phyloP scores from a whole-genome alignment of 2,888 invertebrate species.

The Dioctria linearis region DNA sequence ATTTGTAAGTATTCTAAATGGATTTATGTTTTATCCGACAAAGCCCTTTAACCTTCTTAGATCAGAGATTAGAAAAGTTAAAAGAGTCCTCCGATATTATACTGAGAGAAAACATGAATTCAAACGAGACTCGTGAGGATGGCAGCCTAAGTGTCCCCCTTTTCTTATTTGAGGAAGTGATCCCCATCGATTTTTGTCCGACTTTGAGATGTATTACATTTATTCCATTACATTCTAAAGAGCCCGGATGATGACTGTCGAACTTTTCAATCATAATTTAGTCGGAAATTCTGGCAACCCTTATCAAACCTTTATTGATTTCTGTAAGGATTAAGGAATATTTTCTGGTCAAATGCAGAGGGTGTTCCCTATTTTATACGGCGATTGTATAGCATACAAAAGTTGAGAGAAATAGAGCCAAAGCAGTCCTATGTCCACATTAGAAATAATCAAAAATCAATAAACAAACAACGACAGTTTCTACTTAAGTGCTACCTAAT shows the following conservation, averaged over 20 bases:
- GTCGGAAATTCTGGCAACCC: slow-evolving; percentile 15
- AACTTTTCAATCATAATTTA: slow-evolving; percentile 49
- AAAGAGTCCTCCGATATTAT: slow-evolving; percentile 27
- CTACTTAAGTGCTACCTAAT: neutral
- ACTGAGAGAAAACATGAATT: neutral
- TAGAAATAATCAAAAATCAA: slow-evolving; percentile 1
- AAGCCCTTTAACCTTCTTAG: slow-evolving; percentile 29
- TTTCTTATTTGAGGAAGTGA: neutral
- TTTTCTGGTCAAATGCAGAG: neutral
- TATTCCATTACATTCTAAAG: neutral
- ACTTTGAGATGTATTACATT: slow-evolving; percentile 3
- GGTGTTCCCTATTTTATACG: too few species aligned
- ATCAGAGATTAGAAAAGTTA: slow-evolving; percentile 43
- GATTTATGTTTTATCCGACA: slow-evolving; percentile 10
- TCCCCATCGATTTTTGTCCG: slow-evolving; percentile 9
- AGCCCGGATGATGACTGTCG: slow-evolving; percentile 28
- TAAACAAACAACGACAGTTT: neutral
- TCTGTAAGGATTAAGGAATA: slow-evolving; percentile 16
- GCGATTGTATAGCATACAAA: neutral
- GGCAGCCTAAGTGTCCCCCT: neutral
- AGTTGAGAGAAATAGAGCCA: neutral
- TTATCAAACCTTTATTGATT: slow-evolving; percentile 36
- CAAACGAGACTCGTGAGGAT: neutral
- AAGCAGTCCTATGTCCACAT: neutral
- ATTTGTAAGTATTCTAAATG: slow-evolving; percentile 2